Percentiles rank a stretch among this genome's conserved stretches.
Conservation (phyloP, 1,140 invertebrate species). For the Aphaenogaster rudis region DNA sequence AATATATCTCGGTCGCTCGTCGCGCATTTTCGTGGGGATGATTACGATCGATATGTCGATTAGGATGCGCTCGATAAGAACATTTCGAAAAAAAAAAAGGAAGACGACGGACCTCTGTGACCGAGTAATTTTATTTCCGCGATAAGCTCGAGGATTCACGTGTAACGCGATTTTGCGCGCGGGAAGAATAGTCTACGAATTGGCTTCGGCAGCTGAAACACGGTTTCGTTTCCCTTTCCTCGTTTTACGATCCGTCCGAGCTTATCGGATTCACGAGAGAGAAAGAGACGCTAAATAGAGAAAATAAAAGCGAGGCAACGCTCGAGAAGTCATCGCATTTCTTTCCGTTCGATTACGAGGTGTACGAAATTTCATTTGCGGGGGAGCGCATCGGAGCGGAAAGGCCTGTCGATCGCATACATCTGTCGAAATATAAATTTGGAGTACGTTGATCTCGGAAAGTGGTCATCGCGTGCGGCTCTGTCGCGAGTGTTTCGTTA, state of each 20-base stretch:
- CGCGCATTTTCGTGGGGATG: background rate
- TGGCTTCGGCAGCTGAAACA: background rate
- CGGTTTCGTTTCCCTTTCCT: background rate
- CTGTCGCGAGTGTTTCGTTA: slow-evolving; percentile 63
- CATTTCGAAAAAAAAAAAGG: background rate
- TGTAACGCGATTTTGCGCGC: slow-evolving; percentile 9
- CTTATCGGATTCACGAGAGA: background rate
- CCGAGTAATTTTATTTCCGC: background rate
- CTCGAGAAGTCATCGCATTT: background rate
- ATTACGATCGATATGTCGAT: background rate
- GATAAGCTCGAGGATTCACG: background rate
- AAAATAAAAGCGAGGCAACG: background rate
- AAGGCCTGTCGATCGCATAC: slow-evolving; percentile 25
- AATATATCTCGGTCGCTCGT: background rate
- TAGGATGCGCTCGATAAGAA: background rate
- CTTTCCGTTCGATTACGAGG: slow-evolving; percentile 27
- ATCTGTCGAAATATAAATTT: slow-evolving; percentile 32
- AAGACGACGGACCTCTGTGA: background rate
- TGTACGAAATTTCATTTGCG: slow-evolving; percentile 30
- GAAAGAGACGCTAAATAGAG: background rate
- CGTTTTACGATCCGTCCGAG: background rate
- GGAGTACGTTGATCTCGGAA: slow-evolving; percentile 44
- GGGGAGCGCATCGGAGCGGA: slow-evolving; percentile 3
- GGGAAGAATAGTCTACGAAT: background rate
- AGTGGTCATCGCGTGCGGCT: slow-evolving; percentile 38